Conservation (phyloP, 2,113 vertebrate genomes). For the Lamprologus ornatipinnis region DNA sequence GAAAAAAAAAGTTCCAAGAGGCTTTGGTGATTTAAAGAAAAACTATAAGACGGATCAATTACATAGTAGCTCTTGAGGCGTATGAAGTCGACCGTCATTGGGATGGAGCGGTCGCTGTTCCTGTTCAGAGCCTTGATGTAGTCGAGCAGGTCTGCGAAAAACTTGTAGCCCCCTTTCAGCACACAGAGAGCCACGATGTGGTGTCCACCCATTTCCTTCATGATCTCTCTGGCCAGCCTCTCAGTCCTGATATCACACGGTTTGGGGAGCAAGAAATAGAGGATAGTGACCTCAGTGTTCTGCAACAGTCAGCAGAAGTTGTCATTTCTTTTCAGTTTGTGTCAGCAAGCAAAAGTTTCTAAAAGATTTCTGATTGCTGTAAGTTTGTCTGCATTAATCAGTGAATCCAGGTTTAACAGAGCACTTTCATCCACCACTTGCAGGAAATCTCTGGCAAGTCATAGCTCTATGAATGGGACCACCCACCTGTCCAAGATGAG, state of each 20-base stretch:
- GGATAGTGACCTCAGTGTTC: constrained; percentile 12
- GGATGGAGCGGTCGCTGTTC: constrained; percentile 95
- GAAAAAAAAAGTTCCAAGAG: neutral
- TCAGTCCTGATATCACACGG: constrained; percentile 79
- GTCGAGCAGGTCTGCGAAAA: constrained; percentile 96
- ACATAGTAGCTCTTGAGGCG: constrained; percentile 98
- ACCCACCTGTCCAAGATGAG: constrained; percentile 96
- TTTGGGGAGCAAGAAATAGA: neutral
- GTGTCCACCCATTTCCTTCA: constrained; percentile 96
- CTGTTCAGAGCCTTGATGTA: constrained; percentile 98
- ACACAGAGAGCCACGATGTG: constrained; percentile 97
- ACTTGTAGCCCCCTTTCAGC: constrained; percentile 97
- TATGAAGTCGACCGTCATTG: constrained; percentile 99
- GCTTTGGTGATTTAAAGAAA: neutral
- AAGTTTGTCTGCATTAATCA: neutral
- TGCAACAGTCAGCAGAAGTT: constrained; percentile 31
- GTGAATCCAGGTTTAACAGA: neutral
- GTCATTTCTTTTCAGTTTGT: neutral
- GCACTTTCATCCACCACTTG: neutral
- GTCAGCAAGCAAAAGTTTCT: neutral
- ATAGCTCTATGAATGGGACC: neutral
- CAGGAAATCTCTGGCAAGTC: neutral
- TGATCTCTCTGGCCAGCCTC: constrained; percentile 91
- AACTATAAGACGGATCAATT: constrained; percentile 40
- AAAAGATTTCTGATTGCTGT: neutral